Percentiles rank a stretch among this genome's conserved stretches.
Evolutionary conservation across 2,797 vertebrate genomes (phyloP).

Genomic region (Sebastes kiyomatsui): DNA sequence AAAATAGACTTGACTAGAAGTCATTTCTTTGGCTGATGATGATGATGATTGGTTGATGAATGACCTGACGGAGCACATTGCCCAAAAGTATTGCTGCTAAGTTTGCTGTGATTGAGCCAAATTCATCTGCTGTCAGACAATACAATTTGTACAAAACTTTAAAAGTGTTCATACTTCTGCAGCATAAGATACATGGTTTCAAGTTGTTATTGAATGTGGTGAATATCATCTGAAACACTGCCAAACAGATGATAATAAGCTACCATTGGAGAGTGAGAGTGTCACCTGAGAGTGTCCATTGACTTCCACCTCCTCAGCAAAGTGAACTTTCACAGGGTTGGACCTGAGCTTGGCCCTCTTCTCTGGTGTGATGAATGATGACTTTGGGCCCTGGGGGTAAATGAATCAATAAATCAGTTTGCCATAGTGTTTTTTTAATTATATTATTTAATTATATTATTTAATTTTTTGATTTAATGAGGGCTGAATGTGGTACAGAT

Average conservation of each 20-base stretch:
- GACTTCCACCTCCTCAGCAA: constrained; percentile 95
- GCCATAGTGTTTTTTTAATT: neutral
- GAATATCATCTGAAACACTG: neutral
- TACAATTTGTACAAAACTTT: neutral
- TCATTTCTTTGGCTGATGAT: too few species aligned
- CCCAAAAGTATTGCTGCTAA: too few species aligned
- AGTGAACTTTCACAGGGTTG: constrained; percentile 95
- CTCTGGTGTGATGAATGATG: constrained; percentile 95
- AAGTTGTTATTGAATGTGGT: neutral
- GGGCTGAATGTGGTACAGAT: neutral
- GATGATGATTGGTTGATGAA: neutral
- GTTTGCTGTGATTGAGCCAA: too few species aligned
- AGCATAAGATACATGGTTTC: neutral
- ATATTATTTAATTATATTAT: too few species aligned
- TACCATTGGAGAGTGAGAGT: neutral
- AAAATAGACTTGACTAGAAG: too few species aligned
- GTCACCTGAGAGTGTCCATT: constrained; percentile 92
- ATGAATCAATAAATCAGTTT: neutral
- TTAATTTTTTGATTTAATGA: neutral
- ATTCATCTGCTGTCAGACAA: too few species aligned
- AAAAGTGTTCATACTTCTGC: neutral
- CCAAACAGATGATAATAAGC: neutral
- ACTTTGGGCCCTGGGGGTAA: constrained; percentile 90
- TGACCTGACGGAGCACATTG: neutral
- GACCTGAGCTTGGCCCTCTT: constrained; percentile 93